Evolutionary conservation across 2,888 invertebrate species (phyloP).

Genomic region (Smittia aterrima): DNA sequence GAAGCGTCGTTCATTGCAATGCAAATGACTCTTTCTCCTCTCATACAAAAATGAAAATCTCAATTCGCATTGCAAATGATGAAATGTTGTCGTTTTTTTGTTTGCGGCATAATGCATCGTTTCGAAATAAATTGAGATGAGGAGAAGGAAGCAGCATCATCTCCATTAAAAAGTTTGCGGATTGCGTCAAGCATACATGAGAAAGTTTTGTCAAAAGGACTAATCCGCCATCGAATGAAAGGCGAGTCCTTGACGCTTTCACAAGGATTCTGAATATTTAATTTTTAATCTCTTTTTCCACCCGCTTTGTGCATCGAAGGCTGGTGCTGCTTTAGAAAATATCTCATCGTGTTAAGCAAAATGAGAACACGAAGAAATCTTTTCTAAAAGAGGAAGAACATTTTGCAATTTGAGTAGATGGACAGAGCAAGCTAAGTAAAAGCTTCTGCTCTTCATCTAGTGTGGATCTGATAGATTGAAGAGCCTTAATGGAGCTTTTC

Average conservation of each 20-base stretch:
- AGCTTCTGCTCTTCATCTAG: too few relatives aligned
- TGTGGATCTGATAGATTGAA: too few relatives aligned
- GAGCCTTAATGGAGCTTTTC: too few relatives aligned
- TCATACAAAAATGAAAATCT: too few relatives aligned
- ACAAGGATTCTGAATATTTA: constrained; percentile 56
- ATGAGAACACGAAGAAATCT: neutral
- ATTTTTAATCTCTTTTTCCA: constrained; percentile 27
- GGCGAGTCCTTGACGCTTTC: constrained; percentile 48
- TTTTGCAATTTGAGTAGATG: neutral
- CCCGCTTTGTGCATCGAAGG: neutral
- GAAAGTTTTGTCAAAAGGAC: constrained; percentile 10
- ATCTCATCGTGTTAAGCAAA: neutral
- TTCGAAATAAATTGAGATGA: neutral
- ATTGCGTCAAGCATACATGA: neutral
- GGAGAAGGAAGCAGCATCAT: neutral
- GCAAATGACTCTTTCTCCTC: too few relatives aligned
- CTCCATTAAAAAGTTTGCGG: neutral
- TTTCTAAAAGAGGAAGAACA: neutral
- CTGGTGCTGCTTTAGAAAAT: neutral
- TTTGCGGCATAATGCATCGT: neutral
- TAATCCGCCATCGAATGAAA: neutral
- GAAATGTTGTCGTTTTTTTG: neutral
- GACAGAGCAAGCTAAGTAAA: too few relatives aligned
- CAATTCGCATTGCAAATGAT: constrained; percentile 1
- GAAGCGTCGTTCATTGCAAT: neutral